Conservation (phyloP, 1,140 invertebrate genomes). For the Eriocheir sinensis region DNA sequence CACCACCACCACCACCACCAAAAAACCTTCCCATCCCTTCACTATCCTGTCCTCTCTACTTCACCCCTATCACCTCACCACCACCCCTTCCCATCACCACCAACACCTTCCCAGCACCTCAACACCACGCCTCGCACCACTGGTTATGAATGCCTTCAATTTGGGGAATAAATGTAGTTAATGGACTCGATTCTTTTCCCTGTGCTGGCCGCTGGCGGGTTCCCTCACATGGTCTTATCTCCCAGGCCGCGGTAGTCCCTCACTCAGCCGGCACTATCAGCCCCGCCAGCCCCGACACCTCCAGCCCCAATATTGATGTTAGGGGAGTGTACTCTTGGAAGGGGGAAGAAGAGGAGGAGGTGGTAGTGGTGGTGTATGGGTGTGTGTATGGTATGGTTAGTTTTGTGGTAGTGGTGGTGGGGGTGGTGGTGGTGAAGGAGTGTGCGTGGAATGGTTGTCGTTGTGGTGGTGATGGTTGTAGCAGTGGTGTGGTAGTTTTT, state of each 20-base stretch:
- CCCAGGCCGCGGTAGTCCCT: neutral
- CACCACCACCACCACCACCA: no score
- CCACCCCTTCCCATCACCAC: neutral
- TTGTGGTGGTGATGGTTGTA: neutral
- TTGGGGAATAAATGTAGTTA: conserved; percentile 60
- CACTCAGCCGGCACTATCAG: conserved; percentile 27
- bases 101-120: neutral
- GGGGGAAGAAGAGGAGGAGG: neutral
- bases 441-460: neutral
- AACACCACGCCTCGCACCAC: neutral
- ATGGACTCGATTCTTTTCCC: conserved; percentile 38
- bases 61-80: neutral
- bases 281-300: conserved; percentile 1
- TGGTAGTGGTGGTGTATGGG: neutral
- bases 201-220: neutral
- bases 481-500: neutral
- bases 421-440: neutral
- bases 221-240: neutral
- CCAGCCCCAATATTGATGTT: neutral
- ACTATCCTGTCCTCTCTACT: neutral
- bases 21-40: neutral
- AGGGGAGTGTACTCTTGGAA: neutral
- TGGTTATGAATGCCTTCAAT: conserved; percentile 57
- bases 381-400: neutral
- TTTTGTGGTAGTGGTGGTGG: neutral